Percentiles rank a stretch among this genome's conserved stretches.
These are phyloP conservation scores for Apis cerana DNA, from an alignment of 1,140 invertebrate species.

Conservation along the genomic window DNA sequence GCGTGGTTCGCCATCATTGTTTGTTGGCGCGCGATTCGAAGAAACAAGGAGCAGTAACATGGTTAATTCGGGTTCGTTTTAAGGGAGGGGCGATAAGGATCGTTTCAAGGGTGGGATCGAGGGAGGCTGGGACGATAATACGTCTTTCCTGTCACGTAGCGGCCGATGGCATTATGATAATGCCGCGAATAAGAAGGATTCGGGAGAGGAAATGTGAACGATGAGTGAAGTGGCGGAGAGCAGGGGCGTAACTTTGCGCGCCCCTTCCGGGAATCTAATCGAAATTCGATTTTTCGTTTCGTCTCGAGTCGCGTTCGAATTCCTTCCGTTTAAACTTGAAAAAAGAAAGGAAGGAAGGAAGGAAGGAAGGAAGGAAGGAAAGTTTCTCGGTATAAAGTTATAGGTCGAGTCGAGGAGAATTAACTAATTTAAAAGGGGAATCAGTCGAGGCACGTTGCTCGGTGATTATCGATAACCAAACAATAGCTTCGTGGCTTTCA, in stretches of 20 bases:
- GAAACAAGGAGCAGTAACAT: not conserved
- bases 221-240: constrained; percentile 70
- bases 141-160: constrained; percentile 78
- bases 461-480: not conserved
- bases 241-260: constrained; percentile 46
- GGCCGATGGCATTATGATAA: constrained; percentile 78
- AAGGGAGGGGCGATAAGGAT: constrained; percentile 68
- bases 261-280: constrained; percentile 56
- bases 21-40: no score
- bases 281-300: constrained; percentile 69
- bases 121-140: constrained; percentile 65
- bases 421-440: no score
- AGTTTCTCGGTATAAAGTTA: no score
- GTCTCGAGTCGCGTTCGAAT: not conserved
- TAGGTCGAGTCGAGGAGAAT: no score
- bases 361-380: no score
- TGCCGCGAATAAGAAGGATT: constrained; percentile 74
- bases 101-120: constrained; percentile 66
- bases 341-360: no score
- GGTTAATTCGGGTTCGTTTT: constrained; percentile 70
- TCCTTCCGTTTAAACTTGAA: no score
- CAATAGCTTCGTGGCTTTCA: not conserved
- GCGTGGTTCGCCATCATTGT: no score
- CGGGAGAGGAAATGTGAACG: constrained; percentile 70
- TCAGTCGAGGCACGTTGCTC: not conserved